Evolutionary conservation across 2,888 invertebrate species (phyloP), one percentile per base, ranked within the genome.

Genomic region (Acanthosepion esculentum): DNA sequence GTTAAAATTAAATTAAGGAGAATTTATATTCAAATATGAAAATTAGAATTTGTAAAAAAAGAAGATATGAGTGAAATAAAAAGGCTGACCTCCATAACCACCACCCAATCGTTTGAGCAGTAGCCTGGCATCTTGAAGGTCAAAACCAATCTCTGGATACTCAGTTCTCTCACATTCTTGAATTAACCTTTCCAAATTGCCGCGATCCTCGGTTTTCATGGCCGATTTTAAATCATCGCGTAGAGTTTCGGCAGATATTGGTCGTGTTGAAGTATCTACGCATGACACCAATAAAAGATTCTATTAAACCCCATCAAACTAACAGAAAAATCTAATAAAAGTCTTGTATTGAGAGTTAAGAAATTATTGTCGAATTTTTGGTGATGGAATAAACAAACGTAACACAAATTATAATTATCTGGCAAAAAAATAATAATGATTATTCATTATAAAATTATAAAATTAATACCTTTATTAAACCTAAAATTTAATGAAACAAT

Each of bases 131-230:
- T 93, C 93, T 18, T 48, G 53, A n/a, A 93, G 48, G n/a, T 93
- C 93, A 93, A 18, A 33, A 20, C 93, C 93, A n/a, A 93, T 26
- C 93, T 93, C 93, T 50, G 93, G 93, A 10, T 93, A 93, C 48
- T 93, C 93, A 29, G 53, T 29, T 53, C 93, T 93, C n/a, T 93
- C 93, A 33, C 93, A 93, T 93, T 93, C 93, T 50, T 93, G 50
- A 53, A 93, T 93, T n/a, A 93, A n/a, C n/a, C 26, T 93, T 48
- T 93, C 93, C 48, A 93, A 53, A 93, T 48, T 93, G 15, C 6
- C 10, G n/a, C 93, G 48, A 23, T 93, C 93, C 29, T 48, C 53
- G n/a, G 8, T 41, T 48, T 93, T 53, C 18, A 93, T n/a, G n/a
- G 53, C 93, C 8, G 53, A 53, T 53, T 18, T 48, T 50, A 93